Base-by-base conservation (phyloP, 2,113 vertebrate genomes). In the Pseudorectes ferrugineus region DNA sequence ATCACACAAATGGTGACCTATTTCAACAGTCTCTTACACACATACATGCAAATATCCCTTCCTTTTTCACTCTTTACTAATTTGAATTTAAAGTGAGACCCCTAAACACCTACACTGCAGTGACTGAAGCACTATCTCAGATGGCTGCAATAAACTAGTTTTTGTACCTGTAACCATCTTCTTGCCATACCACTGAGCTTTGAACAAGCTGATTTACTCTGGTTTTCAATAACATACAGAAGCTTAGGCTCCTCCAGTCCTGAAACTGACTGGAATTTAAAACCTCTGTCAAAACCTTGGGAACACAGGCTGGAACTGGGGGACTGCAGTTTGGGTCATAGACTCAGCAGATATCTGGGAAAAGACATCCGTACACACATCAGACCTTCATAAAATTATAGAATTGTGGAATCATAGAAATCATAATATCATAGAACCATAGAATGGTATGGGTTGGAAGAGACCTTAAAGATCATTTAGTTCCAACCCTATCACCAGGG, bases 321-420 rank as follows among this genome's bases (percentile, higher is more conserved):
- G 6, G 8, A 3, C 17, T 70, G 31, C 35, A 52, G 46, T 28
- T 48, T 72, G 54, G 40, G 40, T 7, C 31, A 28, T 0, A 48
- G 31, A 25, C 26, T 51, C 66, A 59, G n/a, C 19, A 75, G n/a
- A 24, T 38, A 7, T 51, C 71, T 67, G 31, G 28, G 29, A 88
- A 36, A 16, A 79, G 35, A 43, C 14, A 67, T 45, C 29, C 0
- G 0, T 13, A 10, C 1, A 2, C 5, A 12, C 40, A 33, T 63
- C 21, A 46, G 14, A 42, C 24, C 33, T 46, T 46, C 29, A 35
- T 4, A 15, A 36, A 76, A 68, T 48, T 10, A 26, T 18, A 29
- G 52, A 67, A 36, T 29, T 24, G 5, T 35, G n/a, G 23, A 54
- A 33, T n/a, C 46, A 61, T 6, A 45, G 45, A 43, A 52, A 38